Percentiles rank a stretch among this genome's conserved stretches.
These are phyloP conservation scores for Spilosoma lubricipeda DNA, from an alignment of 2,888 invertebrate genomes.

Conservation along the genomic window DNA sequence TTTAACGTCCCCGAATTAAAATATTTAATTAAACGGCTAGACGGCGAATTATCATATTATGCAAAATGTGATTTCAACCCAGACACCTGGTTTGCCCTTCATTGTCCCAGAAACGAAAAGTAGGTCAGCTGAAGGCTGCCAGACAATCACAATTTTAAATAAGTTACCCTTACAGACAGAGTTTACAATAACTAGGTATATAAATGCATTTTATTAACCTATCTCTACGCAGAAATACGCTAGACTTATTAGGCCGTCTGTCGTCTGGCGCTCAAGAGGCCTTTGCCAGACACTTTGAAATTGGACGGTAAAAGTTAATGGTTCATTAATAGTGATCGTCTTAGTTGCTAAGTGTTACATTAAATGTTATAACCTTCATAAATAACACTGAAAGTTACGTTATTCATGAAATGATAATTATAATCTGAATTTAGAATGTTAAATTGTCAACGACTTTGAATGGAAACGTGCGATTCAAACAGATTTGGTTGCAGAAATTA, in stretches of 20 bases:
- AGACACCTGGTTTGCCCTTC: constrained; percentile 81
- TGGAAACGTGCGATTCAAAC: background rate
- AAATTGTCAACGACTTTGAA: background rate
- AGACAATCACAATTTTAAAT: constrained; percentile 85
- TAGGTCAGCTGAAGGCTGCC: constrained; percentile 80
- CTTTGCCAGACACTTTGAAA: constrained; percentile 37
- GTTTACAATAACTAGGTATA: constrained; percentile 56
- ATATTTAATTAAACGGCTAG: constrained; percentile 65
- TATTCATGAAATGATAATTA: constrained; percentile 24
- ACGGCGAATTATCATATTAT: constrained; percentile 75
- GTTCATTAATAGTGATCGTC: constrained; percentile 46
- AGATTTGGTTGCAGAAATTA: background rate
- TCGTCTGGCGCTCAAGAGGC: constrained; percentile 22
- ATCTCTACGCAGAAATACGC: constrained; percentile 28
- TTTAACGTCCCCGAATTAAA: constrained; percentile 53
- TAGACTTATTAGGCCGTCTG: constrained; percentile 50
- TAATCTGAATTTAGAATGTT: constrained; percentile 19
- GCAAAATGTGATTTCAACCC: constrained; percentile 71
- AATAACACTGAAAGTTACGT: background rate
- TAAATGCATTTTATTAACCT: constrained; percentile 62
- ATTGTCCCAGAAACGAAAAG: constrained; percentile 74
- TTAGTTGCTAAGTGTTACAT: constrained; percentile 38
- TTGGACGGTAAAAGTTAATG: constrained; percentile 42
- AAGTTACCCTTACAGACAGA: constrained; percentile 67
- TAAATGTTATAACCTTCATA: constrained; percentile 36